These are phyloP conservation scores for Notiomystis cincta DNA, from an alignment of 2,113 vertebrate genomes.

Conservation along the genomic window DNA sequence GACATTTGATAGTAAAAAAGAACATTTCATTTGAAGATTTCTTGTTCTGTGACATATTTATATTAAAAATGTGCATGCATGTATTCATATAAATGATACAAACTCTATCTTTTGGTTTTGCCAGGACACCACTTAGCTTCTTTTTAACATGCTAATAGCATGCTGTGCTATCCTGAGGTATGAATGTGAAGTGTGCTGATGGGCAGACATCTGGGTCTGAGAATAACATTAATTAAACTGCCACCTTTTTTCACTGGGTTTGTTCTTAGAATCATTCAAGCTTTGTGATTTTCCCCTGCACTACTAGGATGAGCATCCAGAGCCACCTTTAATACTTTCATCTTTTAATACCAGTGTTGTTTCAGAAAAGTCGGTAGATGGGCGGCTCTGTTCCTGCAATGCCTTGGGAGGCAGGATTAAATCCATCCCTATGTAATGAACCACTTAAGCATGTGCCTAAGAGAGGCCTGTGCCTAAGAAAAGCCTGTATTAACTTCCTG, in stretches of 20 bases:
- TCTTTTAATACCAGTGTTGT: background rate
- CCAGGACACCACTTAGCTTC: background rate
- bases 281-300: background rate
- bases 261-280: background rate
- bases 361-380: background rate
- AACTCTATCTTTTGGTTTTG: background rate
- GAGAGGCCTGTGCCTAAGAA: background rate
- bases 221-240: background rate
- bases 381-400: background rate
- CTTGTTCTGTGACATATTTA: constrained; percentile 45
- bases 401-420: background rate
- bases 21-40: constrained; percentile 40
- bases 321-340: background rate
- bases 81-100: background rate
- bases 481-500: background rate
- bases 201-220: background rate
- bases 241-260: background rate
- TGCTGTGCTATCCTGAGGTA: background rate
- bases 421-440: background rate
- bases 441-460: background rate
- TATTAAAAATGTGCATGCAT: background rate
- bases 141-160: background rate
- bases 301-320: background rate
- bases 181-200: background rate
- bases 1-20: constrained; percentile 42